A percentile compares a stretch with the other conserved stretches of the same genome.
Conservation (phyloP, 23 tunicate species). For the Styela clava region DNA sequence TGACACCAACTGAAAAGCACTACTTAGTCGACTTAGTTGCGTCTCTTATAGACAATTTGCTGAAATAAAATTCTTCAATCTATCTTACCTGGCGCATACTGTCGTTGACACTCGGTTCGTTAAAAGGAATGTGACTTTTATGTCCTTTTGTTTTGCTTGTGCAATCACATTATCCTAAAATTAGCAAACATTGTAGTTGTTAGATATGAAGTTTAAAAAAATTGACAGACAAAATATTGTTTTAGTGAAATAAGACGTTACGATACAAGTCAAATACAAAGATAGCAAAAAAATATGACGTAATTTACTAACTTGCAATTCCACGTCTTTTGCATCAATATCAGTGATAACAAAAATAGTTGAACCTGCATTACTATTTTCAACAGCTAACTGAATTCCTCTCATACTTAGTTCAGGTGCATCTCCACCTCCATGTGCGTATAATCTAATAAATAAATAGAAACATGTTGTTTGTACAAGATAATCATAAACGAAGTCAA, state of each 20-base stretch:
- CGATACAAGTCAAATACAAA: too few relatives aligned
- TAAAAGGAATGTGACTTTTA: slow-evolving; percentile 35
- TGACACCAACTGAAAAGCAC: too few relatives aligned
- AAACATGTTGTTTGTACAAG: too few relatives aligned
- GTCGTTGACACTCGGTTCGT: slow-evolving; percentile 29
- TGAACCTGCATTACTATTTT: slow-evolving; percentile 51
- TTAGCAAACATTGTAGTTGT: background rate
- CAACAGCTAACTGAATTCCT: slow-evolving; percentile 47
- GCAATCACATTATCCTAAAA: slow-evolving; percentile 45
- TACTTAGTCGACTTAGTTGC: too few relatives aligned
- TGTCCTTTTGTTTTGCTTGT: slow-evolving; percentile 44
- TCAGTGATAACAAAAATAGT: slow-evolving; percentile 74
- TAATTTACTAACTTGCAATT: slow-evolving; percentile 73
- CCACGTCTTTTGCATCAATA: slow-evolving; percentile 62
- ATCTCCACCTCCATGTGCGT: slow-evolving; percentile 57
- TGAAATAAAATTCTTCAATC: too few relatives aligned
- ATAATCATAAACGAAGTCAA: too few relatives aligned
- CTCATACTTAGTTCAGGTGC: slow-evolving; percentile 51
- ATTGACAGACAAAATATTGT: too few relatives aligned
- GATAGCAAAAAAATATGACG: too few relatives aligned
- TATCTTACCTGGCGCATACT: too few relatives aligned
- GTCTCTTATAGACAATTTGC: too few relatives aligned
- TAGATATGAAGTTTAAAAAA: too few relatives aligned
- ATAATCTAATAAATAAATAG: slow-evolving; percentile 29
- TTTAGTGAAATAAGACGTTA: too few relatives aligned